Base-by-base conservation (phyloP, 2,113 vertebrate genomes). In the Patagioenas fasciata region DNA sequence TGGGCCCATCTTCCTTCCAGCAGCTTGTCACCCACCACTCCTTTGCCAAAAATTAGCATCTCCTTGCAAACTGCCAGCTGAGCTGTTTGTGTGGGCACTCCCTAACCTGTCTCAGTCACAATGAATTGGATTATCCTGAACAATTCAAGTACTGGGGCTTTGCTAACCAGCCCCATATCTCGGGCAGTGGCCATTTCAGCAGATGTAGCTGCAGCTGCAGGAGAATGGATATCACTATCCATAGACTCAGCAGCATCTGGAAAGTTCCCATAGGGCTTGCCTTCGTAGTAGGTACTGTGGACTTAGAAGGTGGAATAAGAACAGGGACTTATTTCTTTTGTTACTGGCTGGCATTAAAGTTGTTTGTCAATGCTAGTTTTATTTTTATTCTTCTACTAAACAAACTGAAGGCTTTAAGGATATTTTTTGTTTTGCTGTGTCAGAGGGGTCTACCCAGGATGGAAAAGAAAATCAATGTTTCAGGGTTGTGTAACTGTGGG, bases 381-480 rank as follows among this genome's bases (percentile, higher is more conserved):
- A 98, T 98, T 98, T 98, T 97, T 97, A 91, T 97, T 97, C 92
- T 97, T 74, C 97, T 96, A 94, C 96, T 98, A 98, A 98, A 94
- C 92, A 96, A 94, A 96, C 96, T 97, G 97, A 98, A 97, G 87
- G 93, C 93, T 97, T 91, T 26, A 73, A 97, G 97, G 81, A 88
- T 96, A 84, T 93, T 95, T 95, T 93, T 96, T 97, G 88, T 91
- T 97, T 93, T 96, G 73, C 95, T 89, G 64, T 98, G 95, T 98
- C 93, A 93, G 94, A 97, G 95, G 84, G 92, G 86, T 97, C 96
- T 96, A 94, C 93, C 88, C 96, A 97, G 95, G 91, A 95, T 98
- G 97, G 95, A 97, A 97, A 95, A 97, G 94, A 94, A 96, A 98
- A 91, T 97, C 98, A 96, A 20, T 97, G 94, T 98, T 98, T 97